phyloP scores from a whole-genome alignment of 2,113 vertebrate genomes.

The Theropithecus gelada region DNA sequence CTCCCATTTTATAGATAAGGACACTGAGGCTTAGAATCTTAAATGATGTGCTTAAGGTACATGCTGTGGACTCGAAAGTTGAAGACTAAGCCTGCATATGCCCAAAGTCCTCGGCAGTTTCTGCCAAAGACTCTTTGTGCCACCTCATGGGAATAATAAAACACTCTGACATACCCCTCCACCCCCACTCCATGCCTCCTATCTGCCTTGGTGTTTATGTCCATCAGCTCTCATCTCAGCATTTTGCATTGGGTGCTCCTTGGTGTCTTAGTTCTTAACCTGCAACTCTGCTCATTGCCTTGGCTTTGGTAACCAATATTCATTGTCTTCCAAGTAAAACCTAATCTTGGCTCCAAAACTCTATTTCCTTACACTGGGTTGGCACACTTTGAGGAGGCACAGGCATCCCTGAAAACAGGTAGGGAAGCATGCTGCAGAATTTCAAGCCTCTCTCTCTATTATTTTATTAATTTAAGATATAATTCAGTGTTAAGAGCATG shows the following conservation, averaged over 20 bases:
- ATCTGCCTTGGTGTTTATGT: neutral
- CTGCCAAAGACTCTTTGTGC: no score
- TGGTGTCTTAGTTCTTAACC: neutral
- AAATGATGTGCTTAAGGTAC: neutral
- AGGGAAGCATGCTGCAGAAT: neutral
- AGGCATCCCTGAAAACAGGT: neutral
- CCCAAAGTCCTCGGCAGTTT: neutral
- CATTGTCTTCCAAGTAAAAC: neutral
- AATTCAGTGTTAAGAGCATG: neutral
- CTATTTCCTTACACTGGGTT: neutral
- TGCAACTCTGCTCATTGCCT: neutral
- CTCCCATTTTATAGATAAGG: neutral
- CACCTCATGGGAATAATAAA: no score
- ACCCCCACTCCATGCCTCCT: neutral
- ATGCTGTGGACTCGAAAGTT: neutral
- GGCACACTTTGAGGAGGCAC: neutral
- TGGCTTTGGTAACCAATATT: neutral
- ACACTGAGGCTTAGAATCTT: neutral
- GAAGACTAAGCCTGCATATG: neutral
- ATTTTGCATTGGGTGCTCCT: fast-evolving
- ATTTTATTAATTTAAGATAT: neutral
- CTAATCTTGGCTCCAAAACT: neutral
- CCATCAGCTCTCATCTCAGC: neutral
- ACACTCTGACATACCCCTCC: neutral
- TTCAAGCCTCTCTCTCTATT: neutral